A percentile compares a stretch with the other conserved stretches of the same genome.
phyloP scores from a whole-genome alignment of 2,888 invertebrate species.

The Amblyteles armatorius region DNA sequence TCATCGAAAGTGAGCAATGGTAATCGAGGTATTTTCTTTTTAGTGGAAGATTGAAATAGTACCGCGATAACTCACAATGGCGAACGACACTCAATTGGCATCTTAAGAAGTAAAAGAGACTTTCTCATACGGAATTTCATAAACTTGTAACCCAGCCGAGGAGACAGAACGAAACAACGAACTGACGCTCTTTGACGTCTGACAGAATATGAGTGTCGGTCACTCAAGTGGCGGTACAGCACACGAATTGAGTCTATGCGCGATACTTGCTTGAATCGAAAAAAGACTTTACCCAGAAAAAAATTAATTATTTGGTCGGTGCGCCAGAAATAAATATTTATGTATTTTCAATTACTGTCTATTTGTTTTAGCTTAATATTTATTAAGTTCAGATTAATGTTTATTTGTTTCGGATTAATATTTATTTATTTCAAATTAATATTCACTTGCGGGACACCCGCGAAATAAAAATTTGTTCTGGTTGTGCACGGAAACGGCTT shows the following conservation, averaged over 20 bases:
- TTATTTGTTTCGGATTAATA: no score
- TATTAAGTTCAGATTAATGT: no score
- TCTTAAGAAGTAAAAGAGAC: slow-evolving; percentile 49
- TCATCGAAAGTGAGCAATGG: background rate
- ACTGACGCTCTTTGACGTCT: background rate
- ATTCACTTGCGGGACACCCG: no score
- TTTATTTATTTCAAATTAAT: no score
- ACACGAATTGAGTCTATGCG: background rate
- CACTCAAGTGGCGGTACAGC: background rate
- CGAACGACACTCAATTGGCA: slow-evolving; percentile 49
- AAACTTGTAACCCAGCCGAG: background rate
- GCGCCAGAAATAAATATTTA: no score
- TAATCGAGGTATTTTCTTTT: background rate
- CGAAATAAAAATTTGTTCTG: no score
- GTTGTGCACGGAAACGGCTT: no score
- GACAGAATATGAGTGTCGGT: background rate
- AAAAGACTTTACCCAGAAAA: background rate
- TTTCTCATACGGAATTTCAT: slow-evolving; percentile 37
- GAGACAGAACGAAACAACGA: background rate
- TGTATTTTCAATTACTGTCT: no score
- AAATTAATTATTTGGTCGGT: background rate
- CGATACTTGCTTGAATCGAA: background rate
- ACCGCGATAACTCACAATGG: slow-evolving; percentile 27
- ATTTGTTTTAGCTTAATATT: no score
- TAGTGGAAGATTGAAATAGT: background rate